Base-by-base conservation (phyloP, 2,113 vertebrate genomes). In the Zootoca vivipara region DNA sequence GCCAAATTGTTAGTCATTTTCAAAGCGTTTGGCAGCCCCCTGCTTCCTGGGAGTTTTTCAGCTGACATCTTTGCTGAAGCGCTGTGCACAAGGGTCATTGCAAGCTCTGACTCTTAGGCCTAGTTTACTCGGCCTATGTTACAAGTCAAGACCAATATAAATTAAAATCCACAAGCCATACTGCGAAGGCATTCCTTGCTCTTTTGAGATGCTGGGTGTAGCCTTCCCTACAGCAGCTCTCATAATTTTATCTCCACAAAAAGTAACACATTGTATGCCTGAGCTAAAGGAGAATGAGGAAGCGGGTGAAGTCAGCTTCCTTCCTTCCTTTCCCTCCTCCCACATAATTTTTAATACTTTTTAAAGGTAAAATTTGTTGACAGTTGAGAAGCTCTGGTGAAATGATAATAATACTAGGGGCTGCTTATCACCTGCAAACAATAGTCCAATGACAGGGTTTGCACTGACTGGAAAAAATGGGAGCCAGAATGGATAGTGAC, bases 1-100 rank as follows among this genome's bases (percentile, higher is more conserved):
- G 97, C 97, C 98, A 98, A 98, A 98, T 98, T 98, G 98, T 98
- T 98, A 98, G 97, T 97, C 95, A 95, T 97, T 98, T 98, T 97
- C 97, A 95, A 93, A 98, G 96, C 88, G 94, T 95, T 97, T 98
- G 98, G 98, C 98, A 98, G 97, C 93, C 96, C 95, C 72, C 78
- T 96, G 97, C 97, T 98, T 97, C 96, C 97, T 96, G 95, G 96
- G 97, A 98, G 97, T 95, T 97, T 96, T 96, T 96, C 70, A 89
- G 96, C 95, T 97, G 95, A 98, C 97, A 95, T 97, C 96, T 97
- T 96, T 96, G 97, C 96, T 94, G 95, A 96, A 96, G 94, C 92
- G 93, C 95, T 96, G 96, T 97, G 97, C 96, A 93, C 96, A 94
- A 96, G 97, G 98, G 98, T 98, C 98, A 98, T 95, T 90, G 87